Percentiles rank a stretch among this genome's conserved stretches.
These are phyloP conservation scores for Tetragonisca angustula DNA, from an alignment of 2,888 invertebrate genomes.

Conservation along the genomic window DNA sequence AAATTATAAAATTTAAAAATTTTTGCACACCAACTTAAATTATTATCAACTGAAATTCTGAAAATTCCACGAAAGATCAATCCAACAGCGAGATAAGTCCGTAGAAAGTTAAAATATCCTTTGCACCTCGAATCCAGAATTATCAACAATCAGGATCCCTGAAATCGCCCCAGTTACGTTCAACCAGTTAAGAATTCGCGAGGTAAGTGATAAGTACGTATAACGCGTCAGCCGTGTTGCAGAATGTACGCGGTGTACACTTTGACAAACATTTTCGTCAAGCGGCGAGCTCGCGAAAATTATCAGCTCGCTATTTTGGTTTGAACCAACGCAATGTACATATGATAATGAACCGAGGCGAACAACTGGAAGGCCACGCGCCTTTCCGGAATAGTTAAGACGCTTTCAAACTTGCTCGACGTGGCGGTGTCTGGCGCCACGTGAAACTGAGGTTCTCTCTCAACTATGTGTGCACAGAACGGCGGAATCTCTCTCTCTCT, in stretches of 20 bases:
- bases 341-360: constrained; percentile 37
- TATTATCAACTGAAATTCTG: no score
- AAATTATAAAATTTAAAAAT: no score
- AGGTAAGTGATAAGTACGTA: neutral
- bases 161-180: no score
- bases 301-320: constrained; percentile 17
- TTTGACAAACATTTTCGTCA: constrained; percentile 28
- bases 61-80: no score
- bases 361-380: constrained; percentile 9
- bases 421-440: constrained; percentile 15
- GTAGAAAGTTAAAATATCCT: no score
- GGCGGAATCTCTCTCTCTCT: neutral
- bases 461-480: neutral
- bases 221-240: neutral
- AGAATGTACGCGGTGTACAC: neutral
- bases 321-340: neutral
- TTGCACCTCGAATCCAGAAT: no score
- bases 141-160: no score
- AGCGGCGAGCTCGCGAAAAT: constrained; percentile 19
- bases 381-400: constrained; percentile 43
- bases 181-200: neutral
- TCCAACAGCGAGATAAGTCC: no score
- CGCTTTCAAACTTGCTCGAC: constrained; percentile 38
- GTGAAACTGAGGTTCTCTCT: constrained; percentile 2
- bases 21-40: no score